Conservation (phyloP, 2,888 invertebrate genomes). For the Eupithecia subfuscata region DNA sequence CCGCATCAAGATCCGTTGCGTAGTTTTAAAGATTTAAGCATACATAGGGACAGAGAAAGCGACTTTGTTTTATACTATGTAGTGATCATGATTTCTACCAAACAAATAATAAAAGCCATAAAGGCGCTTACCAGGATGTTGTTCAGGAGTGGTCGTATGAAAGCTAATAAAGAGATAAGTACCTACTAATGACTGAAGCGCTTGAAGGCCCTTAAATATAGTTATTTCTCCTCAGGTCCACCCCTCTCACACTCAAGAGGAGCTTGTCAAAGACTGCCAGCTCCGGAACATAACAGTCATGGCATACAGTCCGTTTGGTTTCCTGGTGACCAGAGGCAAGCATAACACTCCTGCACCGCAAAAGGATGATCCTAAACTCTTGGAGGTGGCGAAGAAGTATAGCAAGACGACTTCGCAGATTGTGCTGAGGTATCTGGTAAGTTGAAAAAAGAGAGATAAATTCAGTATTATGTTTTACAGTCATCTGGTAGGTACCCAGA, state of each 20-base stretch:
- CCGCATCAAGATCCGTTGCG: too few species aligned
- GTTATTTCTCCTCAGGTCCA: conserved; percentile 68
- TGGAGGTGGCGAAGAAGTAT: conserved; percentile 85
- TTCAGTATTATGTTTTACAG: too few species aligned
- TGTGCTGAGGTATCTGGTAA: conserved; percentile 86
- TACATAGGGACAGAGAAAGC: too few species aligned
- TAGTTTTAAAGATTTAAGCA: too few species aligned
- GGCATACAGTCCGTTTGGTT: conserved; percentile 85
- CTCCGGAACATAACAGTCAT: conserved; percentile 86
- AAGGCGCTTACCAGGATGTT: too few species aligned
- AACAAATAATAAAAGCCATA: too few species aligned
- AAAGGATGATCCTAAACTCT: conserved; percentile 81
- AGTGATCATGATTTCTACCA: too few species aligned
- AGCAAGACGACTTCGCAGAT: conserved; percentile 86
- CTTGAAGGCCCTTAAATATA: not conserved
- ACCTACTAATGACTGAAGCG: too few species aligned
- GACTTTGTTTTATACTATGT: too few species aligned
- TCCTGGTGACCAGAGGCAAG: conserved; percentile 53
- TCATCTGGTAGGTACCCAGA: too few species aligned
- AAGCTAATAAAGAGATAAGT: too few species aligned
- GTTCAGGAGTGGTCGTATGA: too few species aligned
- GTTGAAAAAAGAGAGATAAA: conserved; percentile 28
- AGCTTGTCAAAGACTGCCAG: conserved; percentile 86
- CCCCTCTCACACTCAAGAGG: conserved; percentile 88
- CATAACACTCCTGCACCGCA: conserved; percentile 68